Conservation (phyloP, 2,797 vertebrate genomes). For the Malacoraja senta region DNA sequence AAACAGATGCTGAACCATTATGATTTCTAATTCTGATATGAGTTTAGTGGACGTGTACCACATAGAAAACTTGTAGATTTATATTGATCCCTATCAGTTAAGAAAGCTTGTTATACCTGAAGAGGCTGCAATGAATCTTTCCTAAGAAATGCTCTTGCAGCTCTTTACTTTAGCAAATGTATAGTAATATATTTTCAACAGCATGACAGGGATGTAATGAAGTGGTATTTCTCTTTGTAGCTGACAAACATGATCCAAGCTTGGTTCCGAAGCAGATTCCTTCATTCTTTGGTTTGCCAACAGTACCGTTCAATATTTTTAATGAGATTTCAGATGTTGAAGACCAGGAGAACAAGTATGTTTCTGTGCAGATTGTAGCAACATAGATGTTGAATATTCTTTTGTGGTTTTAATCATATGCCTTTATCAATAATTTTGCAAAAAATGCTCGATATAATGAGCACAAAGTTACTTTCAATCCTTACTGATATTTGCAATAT, state of each 20-base stretch:
- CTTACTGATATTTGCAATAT: not conserved
- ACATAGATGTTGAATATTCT: not conserved
- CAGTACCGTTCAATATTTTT: conserved; percentile 55
- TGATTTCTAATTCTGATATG: too few species aligned
- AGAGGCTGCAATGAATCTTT: not conserved
- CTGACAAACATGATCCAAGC: not conserved
- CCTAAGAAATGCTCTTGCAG: not conserved
- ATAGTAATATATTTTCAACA: too few species aligned
- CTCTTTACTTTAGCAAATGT: not conserved
- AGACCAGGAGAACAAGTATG: conserved; percentile 52
- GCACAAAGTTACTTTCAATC: not conserved
- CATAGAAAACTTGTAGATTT: too few species aligned
- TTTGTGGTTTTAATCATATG: too few species aligned
- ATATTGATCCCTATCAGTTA: too few species aligned
- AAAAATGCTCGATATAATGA: not conserved
- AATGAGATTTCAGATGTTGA: conserved; percentile 53
- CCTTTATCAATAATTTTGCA: too few species aligned
- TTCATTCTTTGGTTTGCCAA: conserved; percentile 26
- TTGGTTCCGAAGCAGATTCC: not conserved
- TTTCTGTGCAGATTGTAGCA: not conserved
- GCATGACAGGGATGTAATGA: not conserved
- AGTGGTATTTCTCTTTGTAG: not conserved
- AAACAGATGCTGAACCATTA: too few species aligned
- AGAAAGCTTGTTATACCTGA: too few species aligned
- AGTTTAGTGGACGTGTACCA: too few species aligned